Evolutionary conservation across 2,113 vertebrate genomes (phyloP).

Genomic region (Odocoileus virginianus): DNA sequence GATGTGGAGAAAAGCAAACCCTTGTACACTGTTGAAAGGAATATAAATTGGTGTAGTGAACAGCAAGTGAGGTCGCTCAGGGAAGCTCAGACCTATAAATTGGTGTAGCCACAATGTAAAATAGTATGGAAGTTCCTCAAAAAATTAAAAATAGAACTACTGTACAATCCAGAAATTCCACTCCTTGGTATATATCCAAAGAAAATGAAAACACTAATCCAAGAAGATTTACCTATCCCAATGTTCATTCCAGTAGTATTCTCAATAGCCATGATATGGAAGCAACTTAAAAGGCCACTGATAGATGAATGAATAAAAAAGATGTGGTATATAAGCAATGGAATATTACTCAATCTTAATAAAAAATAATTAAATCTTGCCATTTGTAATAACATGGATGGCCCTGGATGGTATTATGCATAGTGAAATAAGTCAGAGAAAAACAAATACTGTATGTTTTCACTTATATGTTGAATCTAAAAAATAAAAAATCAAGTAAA

Average conservation of each 20-base stretch:
- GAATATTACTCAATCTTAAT: background rate
- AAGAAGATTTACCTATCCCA: background rate
- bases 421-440: background rate
- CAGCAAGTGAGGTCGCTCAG: no score
- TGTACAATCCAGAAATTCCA: background rate
- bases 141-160: background rate
- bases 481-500: background rate
- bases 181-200: background rate
- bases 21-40: background rate
- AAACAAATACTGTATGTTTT: background rate
- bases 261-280: background rate
- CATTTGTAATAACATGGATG: background rate
- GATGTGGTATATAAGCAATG: background rate
- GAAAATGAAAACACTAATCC: background rate
- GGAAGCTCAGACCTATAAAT: no score
- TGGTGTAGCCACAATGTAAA: background rate
- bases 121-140: background rate
- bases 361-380: background rate
- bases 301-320: background rate
- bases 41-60: background rate
- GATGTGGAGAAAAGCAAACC: background rate
- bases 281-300: background rate
- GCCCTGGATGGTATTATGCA: background rate
- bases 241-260: background rate
- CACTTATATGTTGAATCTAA: background rate